Percentiles rank a stretch among this genome's conserved stretches.
These are phyloP conservation scores for Phocoena phocoena DNA, from an alignment of 2,113 vertebrate genomes.

Conservation along the genomic window DNA sequence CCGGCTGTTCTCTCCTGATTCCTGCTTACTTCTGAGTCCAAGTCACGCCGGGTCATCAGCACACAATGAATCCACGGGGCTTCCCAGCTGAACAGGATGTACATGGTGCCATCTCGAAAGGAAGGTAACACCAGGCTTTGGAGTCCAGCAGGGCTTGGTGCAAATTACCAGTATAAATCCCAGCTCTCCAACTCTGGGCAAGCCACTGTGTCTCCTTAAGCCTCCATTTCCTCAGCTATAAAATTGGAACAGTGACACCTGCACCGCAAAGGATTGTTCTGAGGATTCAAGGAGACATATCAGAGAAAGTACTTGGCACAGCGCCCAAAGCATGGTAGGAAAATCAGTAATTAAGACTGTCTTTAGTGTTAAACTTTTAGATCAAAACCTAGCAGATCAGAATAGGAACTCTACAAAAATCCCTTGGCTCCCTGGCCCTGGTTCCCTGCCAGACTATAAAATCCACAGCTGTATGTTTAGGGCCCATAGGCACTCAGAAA, in stretches of 20 bases:
- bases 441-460: not conserved
- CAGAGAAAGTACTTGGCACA: not conserved
- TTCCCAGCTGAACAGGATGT: not conserved
- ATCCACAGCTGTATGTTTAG: not conserved
- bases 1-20: not conserved
- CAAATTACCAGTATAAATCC: not conserved
- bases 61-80: accelerated
- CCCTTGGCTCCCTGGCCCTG: not conserved
- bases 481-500: not conserved
- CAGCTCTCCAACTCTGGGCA: not conserved
- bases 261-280: not conserved
- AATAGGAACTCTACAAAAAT: not conserved
- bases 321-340: not conserved
- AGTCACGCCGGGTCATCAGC: not conserved
- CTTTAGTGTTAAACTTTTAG: not conserved
- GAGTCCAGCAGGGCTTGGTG: not conserved
- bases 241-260: not conserved
- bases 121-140: not conserved
- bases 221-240: not conserved
- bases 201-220: not conserved
- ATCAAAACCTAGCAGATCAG: not conserved
- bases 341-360: not conserved
- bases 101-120: not conserved
- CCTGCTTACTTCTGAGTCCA: not conserved
- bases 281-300: not conserved